These are phyloP conservation scores for Psophia crepitans DNA, from an alignment of 2,113 vertebrate species.

Conservation along the genomic window DNA sequence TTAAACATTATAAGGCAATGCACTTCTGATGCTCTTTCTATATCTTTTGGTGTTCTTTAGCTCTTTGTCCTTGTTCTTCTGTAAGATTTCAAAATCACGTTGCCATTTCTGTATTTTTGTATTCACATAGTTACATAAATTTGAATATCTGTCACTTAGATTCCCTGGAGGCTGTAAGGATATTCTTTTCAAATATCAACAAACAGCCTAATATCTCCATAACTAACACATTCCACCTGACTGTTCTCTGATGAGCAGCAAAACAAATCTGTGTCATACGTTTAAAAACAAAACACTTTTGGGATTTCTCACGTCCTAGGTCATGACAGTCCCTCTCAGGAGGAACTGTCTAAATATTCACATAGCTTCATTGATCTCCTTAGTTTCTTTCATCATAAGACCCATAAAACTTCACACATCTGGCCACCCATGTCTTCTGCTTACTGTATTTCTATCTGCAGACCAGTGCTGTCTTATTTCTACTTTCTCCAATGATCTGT, in stretches of 20 bases:
- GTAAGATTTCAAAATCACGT: background rate
- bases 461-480: background rate
- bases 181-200: background rate
- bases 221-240: background rate
- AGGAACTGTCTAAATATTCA: background rate
- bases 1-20: background rate
- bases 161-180: background rate
- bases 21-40: background rate
- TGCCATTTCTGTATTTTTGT: background rate
- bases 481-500: background rate
- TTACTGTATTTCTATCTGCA: background rate
- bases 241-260: background rate
- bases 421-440: background rate
- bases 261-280: background rate
- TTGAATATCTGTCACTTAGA: background rate
- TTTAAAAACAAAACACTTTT: background rate
- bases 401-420: background rate
- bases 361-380: background rate
- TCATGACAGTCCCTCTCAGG: background rate
- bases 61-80: background rate
- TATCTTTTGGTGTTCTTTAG: background rate
- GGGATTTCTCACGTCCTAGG: background rate
- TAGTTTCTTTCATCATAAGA: background rate
- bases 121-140: background rate
- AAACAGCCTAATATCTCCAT: background rate